A percentile compares a stretch with the other conserved stretches of the same genome.
These are phyloP conservation scores for Theristicus caerulescens DNA, from an alignment of 2,113 vertebrate genomes.

Conservation along the genomic window DNA sequence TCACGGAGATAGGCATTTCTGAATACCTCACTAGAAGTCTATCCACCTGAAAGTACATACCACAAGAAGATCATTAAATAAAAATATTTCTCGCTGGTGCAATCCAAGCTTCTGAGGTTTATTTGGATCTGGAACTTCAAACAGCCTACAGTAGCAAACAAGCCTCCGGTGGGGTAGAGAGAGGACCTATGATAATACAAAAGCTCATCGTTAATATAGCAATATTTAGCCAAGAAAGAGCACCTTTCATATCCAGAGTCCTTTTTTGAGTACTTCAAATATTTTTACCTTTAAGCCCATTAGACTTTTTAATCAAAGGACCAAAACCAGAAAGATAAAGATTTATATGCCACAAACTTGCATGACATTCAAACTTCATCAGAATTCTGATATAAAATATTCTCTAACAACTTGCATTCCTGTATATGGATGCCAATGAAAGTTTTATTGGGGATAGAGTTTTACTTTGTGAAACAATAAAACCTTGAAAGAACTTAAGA, in stretches of 20 bases:
- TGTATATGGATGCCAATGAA: background rate
- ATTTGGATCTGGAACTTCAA: conserved; percentile 96
- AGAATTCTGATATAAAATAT: background rate
- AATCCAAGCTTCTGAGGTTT: conserved; percentile 96
- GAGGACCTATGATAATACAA: conserved; percentile 80
- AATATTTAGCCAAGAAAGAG: background rate
- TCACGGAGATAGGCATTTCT: background rate
- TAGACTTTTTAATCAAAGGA: background rate
- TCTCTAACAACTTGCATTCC: background rate
- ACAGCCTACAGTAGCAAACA: conserved; percentile 96
- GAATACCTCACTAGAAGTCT: background rate
- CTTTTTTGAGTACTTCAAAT: background rate
- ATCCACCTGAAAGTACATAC: conserved; percentile 71
- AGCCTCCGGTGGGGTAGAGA: conserved; percentile 94
- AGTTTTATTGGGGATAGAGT: background rate
- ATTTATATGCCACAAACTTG: background rate
- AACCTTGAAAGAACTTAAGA: background rate
- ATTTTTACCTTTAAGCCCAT: background rate
- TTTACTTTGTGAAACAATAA: background rate
- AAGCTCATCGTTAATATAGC: background rate
- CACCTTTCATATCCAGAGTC: background rate
- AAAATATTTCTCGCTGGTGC: conserved; percentile 97
- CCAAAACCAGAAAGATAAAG: background rate
- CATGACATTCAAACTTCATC: background rate
- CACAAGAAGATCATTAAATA: conserved; percentile 98